Conservation (phyloP, 2,113 vertebrate species). For the Cyphomyrus plagiostoma region DNA sequence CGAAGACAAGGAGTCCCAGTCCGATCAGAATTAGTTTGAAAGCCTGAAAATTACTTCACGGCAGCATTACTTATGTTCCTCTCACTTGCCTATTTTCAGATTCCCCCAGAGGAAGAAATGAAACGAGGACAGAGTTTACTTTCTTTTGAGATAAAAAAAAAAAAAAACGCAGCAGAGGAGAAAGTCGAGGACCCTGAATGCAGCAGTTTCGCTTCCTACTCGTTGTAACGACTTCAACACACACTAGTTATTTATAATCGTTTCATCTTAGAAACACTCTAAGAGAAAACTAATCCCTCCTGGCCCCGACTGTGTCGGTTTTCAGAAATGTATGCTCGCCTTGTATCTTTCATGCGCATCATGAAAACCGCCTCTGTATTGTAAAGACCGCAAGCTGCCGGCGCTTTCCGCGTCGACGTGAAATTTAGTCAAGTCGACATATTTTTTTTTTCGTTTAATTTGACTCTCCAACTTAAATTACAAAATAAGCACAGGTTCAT, state of each 20-base stretch:
- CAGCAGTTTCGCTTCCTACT: not conserved
- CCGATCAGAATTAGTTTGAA: not conserved
- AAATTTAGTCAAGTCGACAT: not conserved
- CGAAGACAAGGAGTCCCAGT: not conserved
- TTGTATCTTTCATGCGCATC: not conserved
- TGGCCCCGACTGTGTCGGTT: not conserved
- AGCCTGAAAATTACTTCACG: not conserved
- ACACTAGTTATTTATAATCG: not conserved
- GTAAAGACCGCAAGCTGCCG: not conserved
- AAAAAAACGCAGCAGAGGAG: not conserved
- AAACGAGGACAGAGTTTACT: not conserved
- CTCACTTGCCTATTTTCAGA: slow-evolving; percentile 4
- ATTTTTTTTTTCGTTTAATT: not conserved
- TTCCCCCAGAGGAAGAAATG: not conserved
- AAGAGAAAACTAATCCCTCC: not conserved
- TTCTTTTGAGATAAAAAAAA: not conserved
- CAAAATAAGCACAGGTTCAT: not conserved
- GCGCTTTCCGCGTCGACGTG: not conserved
- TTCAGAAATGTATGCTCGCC: not conserved
- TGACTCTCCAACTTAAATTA: not conserved
- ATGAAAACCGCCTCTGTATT: not conserved
- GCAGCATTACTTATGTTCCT: not conserved
- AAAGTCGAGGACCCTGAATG: not conserved
- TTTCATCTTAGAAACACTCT: not conserved
- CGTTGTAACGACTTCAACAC: not conserved